A percentile compares a stretch with the other conserved stretches of the same genome.
Evolutionary conservation across 2,113 vertebrate genomes (phyloP).

Genomic region (Menidia beryllina): DNA sequence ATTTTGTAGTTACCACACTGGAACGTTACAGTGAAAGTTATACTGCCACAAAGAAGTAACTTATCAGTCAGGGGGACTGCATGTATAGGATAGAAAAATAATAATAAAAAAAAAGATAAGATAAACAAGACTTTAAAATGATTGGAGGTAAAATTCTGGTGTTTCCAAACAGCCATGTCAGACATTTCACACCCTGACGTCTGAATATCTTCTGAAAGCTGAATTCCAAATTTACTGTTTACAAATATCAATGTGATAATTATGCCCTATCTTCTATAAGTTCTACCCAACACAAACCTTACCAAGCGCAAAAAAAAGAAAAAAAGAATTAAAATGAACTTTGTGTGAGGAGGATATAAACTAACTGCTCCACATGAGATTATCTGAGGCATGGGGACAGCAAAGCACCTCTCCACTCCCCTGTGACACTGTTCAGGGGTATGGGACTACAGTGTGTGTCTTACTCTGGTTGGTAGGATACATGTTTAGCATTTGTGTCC

Average conservation of each 20-base stretch:
- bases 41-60: not conserved
- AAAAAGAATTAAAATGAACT: not conserved
- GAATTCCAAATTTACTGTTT: not conserved
- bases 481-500: not conserved
- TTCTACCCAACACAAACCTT: conserved; percentile 7
- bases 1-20: not conserved
- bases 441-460: conserved; percentile 61
- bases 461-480: conserved; percentile 1
- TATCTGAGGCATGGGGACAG: conserved; percentile 37
- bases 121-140: not conserved
- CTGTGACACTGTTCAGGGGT: conserved; percentile 5
- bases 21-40: too few relatives aligned
- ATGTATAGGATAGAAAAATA: not conserved
- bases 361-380: conserved; percentile 16
- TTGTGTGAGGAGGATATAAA: too few relatives aligned
- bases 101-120: not conserved
- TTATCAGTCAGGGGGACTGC: not conserved
- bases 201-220: not conserved
- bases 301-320: not conserved
- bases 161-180: not conserved
- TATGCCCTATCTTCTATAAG: not conserved
- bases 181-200: conserved; percentile 1
- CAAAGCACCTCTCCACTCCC: conserved; percentile 36
- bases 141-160: not conserved
- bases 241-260: conserved; percentile 42